Evolutionary conservation across 1,140 invertebrate genomes (phyloP).

Genomic region (Drosophila lowei): DNA sequence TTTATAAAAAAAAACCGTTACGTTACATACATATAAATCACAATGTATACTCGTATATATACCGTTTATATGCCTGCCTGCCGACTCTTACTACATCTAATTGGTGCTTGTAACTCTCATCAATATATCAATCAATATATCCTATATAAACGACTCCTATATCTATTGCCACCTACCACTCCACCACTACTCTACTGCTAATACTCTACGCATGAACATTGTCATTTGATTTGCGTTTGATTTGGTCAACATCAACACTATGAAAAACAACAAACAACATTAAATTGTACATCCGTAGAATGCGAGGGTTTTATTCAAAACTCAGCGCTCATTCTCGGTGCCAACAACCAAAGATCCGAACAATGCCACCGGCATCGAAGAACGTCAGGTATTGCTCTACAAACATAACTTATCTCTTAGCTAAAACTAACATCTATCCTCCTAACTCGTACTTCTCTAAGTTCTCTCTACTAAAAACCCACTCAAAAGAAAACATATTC

Average conservation of each 20-base stretch:
- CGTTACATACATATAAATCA: constrained; percentile 68
- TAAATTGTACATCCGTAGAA: constrained; percentile 68
- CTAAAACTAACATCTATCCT: constrained; percentile 19
- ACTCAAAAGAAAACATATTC: constrained; percentile 16
- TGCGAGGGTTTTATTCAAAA: constrained; percentile 93
- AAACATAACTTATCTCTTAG: constrained; percentile 52
- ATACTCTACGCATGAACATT: constrained; percentile 68
- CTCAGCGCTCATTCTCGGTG: constrained; percentile 95
- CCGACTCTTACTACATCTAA: constrained; percentile 69
- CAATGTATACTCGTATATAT: constrained; percentile 63
- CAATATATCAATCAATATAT: constrained; percentile 41
- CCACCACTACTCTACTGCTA: constrained; percentile 24
- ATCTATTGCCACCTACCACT: constrained; percentile 3
- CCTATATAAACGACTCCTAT: constrained; percentile 25
- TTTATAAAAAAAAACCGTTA: constrained; percentile 40
- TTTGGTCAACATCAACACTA: constrained; percentile 51
- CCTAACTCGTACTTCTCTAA: constrained; percentile 31
- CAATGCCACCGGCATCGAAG: constrained; percentile 84
- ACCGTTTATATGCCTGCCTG: constrained; percentile 61
- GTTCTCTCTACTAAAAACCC: constrained; percentile 33
- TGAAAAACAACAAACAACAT: constrained; percentile 45
- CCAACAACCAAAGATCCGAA: constrained; percentile 91
- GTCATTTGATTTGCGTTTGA: constrained; percentile 61
- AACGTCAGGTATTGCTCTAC: constrained; percentile 83
- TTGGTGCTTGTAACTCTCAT: constrained; percentile 79